Evolutionary conservation across 1,140 invertebrate genomes (phyloP).

Genomic region (Zaprionus taronus): DNA sequence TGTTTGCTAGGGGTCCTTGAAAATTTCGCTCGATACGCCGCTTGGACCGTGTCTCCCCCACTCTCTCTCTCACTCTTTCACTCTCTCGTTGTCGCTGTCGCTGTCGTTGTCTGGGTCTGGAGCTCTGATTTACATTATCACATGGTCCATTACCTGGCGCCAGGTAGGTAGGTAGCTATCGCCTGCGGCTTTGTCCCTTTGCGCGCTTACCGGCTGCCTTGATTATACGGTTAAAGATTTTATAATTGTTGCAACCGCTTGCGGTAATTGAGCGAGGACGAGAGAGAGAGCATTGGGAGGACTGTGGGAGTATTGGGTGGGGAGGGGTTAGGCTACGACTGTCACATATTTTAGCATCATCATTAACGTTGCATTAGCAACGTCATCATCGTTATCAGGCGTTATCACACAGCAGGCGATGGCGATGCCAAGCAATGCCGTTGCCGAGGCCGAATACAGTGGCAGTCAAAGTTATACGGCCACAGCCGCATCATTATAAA

Average conservation of each 20-base stretch:
- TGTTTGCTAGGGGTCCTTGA: neutral
- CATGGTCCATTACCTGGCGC: slow-evolving; percentile 42
- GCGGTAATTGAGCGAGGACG: slow-evolving; percentile 35
- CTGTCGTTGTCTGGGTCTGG: slow-evolving; percentile 26
- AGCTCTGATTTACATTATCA: slow-evolving; percentile 45
- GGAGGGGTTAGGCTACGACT: neutral
- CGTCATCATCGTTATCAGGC: slow-evolving; percentile 27
- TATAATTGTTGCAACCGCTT: slow-evolving; percentile 43
- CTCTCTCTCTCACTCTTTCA: neutral
- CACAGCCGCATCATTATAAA: slow-evolving; percentile 43
- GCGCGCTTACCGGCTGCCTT: neutral
- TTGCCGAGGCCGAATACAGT: neutral
- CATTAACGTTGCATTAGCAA: slow-evolving; percentile 40
- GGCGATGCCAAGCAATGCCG: neutral
- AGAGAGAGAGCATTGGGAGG: neutral
- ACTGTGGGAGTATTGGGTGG: neutral
- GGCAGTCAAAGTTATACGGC: slow-evolving; percentile 6
- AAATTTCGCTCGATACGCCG: slow-evolving; percentile 6
- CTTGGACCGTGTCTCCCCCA: neutral
- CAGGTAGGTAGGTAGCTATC: neutral
- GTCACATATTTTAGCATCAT: slow-evolving; percentile 28
- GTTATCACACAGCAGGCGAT: slow-evolving; percentile 14
- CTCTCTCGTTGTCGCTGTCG: neutral
- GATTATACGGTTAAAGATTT: slow-evolving; percentile 42
- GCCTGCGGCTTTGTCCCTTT: slow-evolving; percentile 30